These are phyloP conservation scores for Osmerus eperlanus DNA, from an alignment of 2,113 vertebrate species.

Conservation along the genomic window DNA sequence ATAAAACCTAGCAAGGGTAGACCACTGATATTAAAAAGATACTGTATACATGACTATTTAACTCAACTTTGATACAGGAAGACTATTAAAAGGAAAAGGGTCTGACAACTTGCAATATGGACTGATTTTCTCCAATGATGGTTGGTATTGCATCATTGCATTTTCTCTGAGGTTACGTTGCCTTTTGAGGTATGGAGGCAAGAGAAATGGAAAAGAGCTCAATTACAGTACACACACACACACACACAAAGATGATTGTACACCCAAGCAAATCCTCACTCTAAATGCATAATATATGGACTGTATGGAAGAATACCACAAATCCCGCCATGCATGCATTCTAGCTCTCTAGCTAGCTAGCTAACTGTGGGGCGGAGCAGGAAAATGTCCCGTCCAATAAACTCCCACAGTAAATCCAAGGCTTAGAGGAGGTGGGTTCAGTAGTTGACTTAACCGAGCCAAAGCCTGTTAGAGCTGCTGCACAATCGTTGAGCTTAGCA, in stretches of 20 bases:
- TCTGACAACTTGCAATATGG: too few species aligned
- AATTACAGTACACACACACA: constrained; percentile 1
- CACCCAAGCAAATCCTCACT: constrained; percentile 15
- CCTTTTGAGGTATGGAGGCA: too few species aligned
- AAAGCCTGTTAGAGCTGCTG: constrained; percentile 34
- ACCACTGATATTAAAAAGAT: too few species aligned
- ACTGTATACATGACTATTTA: too few species aligned
- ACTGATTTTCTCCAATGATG: too few species aligned
- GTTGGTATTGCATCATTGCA: too few species aligned
- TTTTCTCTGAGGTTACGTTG: too few species aligned
- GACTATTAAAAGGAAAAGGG: too few species aligned
- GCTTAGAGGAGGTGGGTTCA: constrained; percentile 38
- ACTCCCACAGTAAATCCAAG: constrained; percentile 35
- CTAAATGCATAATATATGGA: constrained; percentile 1
- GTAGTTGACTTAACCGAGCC: constrained; percentile 42
- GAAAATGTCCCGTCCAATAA: constrained; percentile 39
- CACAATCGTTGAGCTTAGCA: constrained; percentile 38
- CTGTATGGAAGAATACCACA: constrained; percentile 17
- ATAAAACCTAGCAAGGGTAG: too few species aligned
- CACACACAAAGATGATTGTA: constrained; percentile 2
- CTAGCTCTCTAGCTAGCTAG: constrained; percentile 7
- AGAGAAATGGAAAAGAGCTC: too few species aligned
- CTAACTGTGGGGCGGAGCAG: constrained; percentile 29
- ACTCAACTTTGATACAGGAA: too few species aligned
- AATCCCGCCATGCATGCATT: constrained; percentile 7